Evolutionary conservation across 2,888 invertebrate species (phyloP).

Genomic region (Ennomos erosarius): DNA sequence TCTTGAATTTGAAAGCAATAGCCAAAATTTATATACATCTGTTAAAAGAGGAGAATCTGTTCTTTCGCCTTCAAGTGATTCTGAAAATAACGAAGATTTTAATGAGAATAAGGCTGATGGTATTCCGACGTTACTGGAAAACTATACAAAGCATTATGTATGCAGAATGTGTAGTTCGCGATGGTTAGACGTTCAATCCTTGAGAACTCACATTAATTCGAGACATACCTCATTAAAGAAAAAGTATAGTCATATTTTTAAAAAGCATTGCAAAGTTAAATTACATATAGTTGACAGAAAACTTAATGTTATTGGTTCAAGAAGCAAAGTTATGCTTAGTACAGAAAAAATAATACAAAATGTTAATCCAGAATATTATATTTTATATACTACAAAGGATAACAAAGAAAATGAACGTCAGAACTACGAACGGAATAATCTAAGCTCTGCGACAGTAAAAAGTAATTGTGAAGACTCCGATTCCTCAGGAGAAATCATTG

Average conservation of each 20-base stretch:
- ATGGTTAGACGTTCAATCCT: slow-evolving; percentile 24
- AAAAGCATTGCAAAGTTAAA: slow-evolving; percentile 52
- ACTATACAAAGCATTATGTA: slow-evolving; percentile 12
- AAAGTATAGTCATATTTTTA: slow-evolving; percentile 50
- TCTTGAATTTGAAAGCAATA: background rate
- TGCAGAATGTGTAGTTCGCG: slow-evolving; percentile 38
- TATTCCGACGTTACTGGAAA: background rate
- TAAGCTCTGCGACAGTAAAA: background rate
- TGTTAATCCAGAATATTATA: slow-evolving; percentile 50
- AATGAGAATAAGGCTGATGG: background rate
- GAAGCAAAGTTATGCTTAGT: slow-evolving; percentile 55
- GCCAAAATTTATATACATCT: background rate
- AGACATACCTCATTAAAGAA: slow-evolving; percentile 36
- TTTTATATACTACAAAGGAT: slow-evolving; percentile 45
- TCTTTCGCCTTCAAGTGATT: slow-evolving; percentile 23
- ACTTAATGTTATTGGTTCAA: slow-evolving; percentile 59
- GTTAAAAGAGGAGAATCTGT: slow-evolving; percentile 13
- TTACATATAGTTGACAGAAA: slow-evolving; percentile 59
- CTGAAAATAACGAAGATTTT: slow-evolving; percentile 1
- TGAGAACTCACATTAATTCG: slow-evolving; percentile 30
- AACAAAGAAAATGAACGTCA: slow-evolving; percentile 33
- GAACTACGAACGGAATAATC: background rate
- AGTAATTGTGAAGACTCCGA: slow-evolving; percentile 17
- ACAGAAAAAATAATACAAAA: slow-evolving; percentile 55
- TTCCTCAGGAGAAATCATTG: slow-evolving; percentile 23